Evolutionary conservation across 2,888 invertebrate genomes (phyloP).

Genomic region (Eupithecia tripunctaria): DNA sequence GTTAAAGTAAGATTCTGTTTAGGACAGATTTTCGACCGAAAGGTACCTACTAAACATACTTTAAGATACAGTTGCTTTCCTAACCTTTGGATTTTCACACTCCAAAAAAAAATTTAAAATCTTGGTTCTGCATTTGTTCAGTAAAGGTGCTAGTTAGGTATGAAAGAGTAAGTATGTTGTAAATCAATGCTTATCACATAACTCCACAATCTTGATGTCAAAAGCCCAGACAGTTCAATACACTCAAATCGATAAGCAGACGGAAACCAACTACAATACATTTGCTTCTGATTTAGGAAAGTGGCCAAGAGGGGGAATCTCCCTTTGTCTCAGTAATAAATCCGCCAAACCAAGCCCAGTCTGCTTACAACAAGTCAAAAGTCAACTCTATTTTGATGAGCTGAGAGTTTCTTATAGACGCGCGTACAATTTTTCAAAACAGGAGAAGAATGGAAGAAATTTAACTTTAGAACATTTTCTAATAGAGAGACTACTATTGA

Average conservation of each 20-base stretch:
- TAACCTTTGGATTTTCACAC: too few species aligned
- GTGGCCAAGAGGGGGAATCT: conserved; percentile 62
- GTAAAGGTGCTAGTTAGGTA: too few species aligned
- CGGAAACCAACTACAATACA: conserved; percentile 65
- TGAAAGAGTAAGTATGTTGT: too few species aligned
- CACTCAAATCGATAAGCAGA: conserved; percentile 33
- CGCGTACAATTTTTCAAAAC: not conserved
- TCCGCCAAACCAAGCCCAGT: conserved; percentile 68
- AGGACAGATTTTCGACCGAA: too few species aligned
- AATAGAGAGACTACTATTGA: not conserved
- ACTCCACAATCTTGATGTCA: not conserved
- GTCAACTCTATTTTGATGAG: conserved; percentile 18
- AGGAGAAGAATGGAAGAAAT: conserved; percentile 38
- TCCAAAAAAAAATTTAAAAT: too few species aligned
- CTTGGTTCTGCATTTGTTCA: not conserved
- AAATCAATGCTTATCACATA: not conserved
- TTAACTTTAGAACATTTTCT: conserved; percentile 38
- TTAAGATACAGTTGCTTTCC: too few species aligned
- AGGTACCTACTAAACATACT: too few species aligned
- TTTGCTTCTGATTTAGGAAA: conserved; percentile 81
- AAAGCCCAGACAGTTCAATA: conserved; percentile 11
- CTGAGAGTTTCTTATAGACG: not conserved
- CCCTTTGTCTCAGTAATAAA: conserved; percentile 83
- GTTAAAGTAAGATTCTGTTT: too few species aligned
- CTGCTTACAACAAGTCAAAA: conserved; percentile 6